Conservation (phyloP, 2,113 vertebrate genomes). For the Xiphorhynchus elegans region DNA sequence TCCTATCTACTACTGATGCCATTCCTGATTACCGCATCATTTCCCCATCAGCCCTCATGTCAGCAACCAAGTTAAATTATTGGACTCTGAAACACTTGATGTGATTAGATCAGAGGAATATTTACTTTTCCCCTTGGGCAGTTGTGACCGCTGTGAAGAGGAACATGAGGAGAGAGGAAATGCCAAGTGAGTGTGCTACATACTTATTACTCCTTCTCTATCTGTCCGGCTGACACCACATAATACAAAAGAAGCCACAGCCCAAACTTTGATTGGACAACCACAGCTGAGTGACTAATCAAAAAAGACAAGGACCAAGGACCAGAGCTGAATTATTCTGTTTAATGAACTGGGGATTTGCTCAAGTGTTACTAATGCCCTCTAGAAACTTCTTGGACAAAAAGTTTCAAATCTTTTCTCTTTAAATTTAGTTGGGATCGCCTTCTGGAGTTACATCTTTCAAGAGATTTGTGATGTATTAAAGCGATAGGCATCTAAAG, state of each 20-base stretch:
- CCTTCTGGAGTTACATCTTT: not conserved
- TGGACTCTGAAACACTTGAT: not conserved
- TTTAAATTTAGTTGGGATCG: not conserved
- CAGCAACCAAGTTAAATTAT: conserved; percentile 23
- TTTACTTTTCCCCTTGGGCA: conserved; percentile 7
- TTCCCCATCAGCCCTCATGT: conserved; percentile 6
- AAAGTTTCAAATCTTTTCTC: not conserved
- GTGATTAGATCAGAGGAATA: not conserved
- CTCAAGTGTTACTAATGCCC: not conserved
- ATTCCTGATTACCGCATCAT: conserved; percentile 1
- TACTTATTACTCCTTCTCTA: not conserved
- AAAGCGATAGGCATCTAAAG: not conserved
- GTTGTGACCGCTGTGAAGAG: not conserved
- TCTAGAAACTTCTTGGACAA: not conserved
- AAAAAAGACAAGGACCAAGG: not conserved
- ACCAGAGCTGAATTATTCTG: not conserved
- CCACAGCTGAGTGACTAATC: not conserved
- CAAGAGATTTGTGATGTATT: not conserved
- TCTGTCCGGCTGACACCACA: not conserved
- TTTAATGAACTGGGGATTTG: not conserved
- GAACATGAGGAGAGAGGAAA: not conserved
- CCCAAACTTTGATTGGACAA: not conserved
- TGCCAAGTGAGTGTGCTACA: not conserved
- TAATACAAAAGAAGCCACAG: not conserved
- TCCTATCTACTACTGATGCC: not conserved